These are phyloP conservation scores for Lepidothrix coronata DNA, from an alignment of 2,113 vertebrate genomes.

Conservation along the genomic window DNA sequence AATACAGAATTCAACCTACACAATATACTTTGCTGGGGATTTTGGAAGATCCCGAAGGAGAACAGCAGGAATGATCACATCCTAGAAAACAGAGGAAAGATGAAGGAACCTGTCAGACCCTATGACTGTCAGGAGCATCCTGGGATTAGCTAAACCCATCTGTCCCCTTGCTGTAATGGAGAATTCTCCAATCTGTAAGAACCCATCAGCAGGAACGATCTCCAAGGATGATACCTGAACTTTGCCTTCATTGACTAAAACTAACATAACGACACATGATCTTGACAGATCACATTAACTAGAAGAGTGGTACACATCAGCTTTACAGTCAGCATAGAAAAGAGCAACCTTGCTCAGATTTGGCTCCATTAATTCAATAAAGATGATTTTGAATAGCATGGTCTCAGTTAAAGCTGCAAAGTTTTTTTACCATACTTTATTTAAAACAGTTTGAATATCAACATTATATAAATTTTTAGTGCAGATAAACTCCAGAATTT, in stretches of 20 bases:
- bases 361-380: neutral
- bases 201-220: neutral
- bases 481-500: neutral
- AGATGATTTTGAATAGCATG: neutral
- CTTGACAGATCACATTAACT: neutral
- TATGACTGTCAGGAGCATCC: neutral
- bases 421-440: neutral
- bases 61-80: neutral
- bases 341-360: neutral
- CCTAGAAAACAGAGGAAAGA: neutral
- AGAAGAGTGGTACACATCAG: neutral
- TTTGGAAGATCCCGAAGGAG: neutral
- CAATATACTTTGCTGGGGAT: neutral
- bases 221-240: neutral
- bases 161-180: neutral
- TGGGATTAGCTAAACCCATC: neutral
- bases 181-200: neutral
- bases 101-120: neutral
- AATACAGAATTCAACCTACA: neutral
- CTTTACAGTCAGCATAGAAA: neutral
- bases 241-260: neutral
- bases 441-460: neutral
- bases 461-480: neutral
- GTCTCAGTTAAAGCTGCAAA: neutral
- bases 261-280: neutral